phyloP scores from a whole-genome alignment of 2,888 invertebrate genomes.

The Himalopsyche tibetana region DNA sequence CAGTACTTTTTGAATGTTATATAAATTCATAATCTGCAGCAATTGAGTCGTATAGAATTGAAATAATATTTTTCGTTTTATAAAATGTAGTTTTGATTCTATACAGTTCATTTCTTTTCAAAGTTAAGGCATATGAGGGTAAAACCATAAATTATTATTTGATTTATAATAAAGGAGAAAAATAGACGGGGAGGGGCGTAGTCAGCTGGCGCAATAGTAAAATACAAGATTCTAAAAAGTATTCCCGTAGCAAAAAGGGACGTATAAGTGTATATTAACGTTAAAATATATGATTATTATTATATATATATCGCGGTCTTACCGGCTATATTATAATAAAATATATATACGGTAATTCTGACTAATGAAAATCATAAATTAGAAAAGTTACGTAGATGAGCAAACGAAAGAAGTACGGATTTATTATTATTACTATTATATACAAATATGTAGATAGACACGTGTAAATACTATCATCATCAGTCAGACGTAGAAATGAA shows the following conservation, averaged over 20 bases:
- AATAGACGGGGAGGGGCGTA: constrained; percentile 43
- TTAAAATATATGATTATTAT: constrained; percentile 58
- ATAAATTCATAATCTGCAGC: too few species aligned
- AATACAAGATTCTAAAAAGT: constrained; percentile 68
- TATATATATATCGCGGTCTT: constrained; percentile 21
- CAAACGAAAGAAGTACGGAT: constrained; percentile 55
- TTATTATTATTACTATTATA: constrained; percentile 72
- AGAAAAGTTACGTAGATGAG: constrained; percentile 59
- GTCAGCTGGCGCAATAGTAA: constrained; percentile 83
- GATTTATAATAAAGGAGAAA: constrained; percentile 26
- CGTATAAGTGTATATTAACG: constrained; percentile 58
- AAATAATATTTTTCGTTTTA: background rate
- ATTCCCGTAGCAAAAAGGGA: constrained; percentile 60
- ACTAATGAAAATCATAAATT: constrained; percentile 60
- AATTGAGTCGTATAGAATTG: background rate
- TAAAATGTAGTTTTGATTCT: constrained; percentile 5
- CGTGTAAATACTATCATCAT: constrained; percentile 61
- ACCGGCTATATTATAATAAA: constrained; percentile 26
- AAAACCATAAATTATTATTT: constrained; percentile 26
- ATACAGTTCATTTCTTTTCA: constrained; percentile 25
- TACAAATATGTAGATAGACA: constrained; percentile 66
- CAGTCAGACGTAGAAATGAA: constrained; percentile 54
- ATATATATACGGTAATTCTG: constrained; percentile 48
- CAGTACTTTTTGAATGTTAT: too few species aligned
- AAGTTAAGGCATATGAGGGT: constrained; percentile 34